Conservation (phyloP, 92 coral and sea anemone genomes). For the Phenganax subtilis region DNA sequence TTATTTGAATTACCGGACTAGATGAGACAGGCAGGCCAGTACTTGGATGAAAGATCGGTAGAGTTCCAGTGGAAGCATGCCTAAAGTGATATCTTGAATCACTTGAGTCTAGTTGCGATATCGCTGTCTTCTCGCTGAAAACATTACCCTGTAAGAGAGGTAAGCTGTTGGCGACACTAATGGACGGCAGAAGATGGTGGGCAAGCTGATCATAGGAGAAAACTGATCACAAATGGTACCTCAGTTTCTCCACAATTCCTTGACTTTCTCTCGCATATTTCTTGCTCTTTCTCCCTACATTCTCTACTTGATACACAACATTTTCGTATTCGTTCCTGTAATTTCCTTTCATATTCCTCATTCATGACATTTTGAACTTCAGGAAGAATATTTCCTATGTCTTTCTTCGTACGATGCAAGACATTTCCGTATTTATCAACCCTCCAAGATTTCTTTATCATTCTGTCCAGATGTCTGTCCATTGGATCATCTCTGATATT, state of each 20-base stretch:
- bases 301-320: slow-evolving; percentile 1
- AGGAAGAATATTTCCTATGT: slow-evolving; percentile 4
- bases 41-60: slow-evolving; percentile 83
- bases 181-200: too few species aligned
- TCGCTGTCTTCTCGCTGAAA: not conserved
- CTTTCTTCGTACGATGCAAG: slow-evolving; percentile 2
- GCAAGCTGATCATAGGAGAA: too few species aligned
- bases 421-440: slow-evolving; percentile 4
- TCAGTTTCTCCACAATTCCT: too few species aligned
- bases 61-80: slow-evolving; percentile 65
- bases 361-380: slow-evolving; percentile 17
- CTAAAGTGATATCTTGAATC: slow-evolving; percentile 28
- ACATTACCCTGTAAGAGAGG: slow-evolving; percentile 5
- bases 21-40: slow-evolving; percentile 95
- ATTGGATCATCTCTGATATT: not conserved
- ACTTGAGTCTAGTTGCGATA: not conserved
- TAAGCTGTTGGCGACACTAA: not conserved
- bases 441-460: not conserved
- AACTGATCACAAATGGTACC: too few species aligned
- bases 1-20: slow-evolving; percentile 69
- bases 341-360: not conserved
- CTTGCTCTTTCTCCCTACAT: not conserved
- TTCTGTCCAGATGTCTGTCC: not conserved
- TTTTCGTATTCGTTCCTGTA: not conserved
- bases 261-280: not conserved